phyloP scores from a whole-genome alignment of 2,113 vertebrate genomes.

The Austrofundulus limnaeus region DNA sequence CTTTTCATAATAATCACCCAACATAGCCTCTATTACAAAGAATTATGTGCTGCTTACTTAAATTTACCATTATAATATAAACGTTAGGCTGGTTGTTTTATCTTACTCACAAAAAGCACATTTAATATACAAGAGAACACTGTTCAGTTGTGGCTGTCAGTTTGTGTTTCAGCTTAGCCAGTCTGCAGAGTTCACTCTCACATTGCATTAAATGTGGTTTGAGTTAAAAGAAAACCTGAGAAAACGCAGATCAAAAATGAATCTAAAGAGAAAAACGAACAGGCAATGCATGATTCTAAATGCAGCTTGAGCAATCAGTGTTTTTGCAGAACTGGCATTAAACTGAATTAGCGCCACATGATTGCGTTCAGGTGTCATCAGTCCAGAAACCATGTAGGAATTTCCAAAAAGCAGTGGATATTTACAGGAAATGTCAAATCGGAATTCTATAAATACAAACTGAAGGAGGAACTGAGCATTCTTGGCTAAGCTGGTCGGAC shows the following conservation, averaged over 20 bases:
- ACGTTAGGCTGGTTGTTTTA: no score
- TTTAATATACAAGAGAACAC: neutral
- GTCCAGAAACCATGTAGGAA: conserved; percentile 1
- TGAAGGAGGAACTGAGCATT: conserved; percentile 42
- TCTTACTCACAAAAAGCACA: neutral
- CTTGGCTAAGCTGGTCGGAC: conserved; percentile 60
- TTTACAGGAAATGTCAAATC: neutral
- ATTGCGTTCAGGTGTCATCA: conserved; percentile 12
- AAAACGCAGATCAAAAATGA: conserved; percentile 3
- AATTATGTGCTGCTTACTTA: no score
- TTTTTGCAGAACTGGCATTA: neutral
- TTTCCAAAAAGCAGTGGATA: conserved; percentile 5
- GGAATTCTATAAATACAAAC: neutral
- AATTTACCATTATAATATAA: no score
- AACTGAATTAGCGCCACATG: neutral
- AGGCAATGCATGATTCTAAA: no score
- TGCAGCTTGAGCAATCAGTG: no score
- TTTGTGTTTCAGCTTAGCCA: neutral
- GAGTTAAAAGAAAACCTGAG: neutral
- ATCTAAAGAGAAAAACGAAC: neutral
- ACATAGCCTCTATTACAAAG: no score
- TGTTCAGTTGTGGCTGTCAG: neutral
- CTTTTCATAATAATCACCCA: no score
- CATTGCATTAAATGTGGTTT: conserved; percentile 4
- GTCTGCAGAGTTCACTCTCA: neutral